Percentiles rank a stretch among this genome's conserved stretches.
These are phyloP conservation scores for Habroteleia sp. DNA, from an alignment of 2,888 invertebrate species.

Conservation along the genomic window DNA sequence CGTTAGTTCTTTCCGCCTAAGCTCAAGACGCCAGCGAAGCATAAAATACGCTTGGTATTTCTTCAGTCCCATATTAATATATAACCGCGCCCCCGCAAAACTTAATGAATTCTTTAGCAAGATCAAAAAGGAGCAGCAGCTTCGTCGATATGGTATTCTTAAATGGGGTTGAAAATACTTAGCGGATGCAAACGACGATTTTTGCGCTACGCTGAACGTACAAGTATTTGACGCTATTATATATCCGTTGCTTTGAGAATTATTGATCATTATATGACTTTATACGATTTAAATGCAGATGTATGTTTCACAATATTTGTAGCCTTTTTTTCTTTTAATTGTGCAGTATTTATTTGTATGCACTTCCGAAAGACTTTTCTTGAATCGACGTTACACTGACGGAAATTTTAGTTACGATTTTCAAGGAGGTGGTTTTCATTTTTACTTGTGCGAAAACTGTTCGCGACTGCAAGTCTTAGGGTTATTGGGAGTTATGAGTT, in stretches of 20 bases:
- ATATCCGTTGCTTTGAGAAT: conserved; percentile 55
- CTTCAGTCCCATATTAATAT: conserved; percentile 79
- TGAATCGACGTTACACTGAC: conserved; percentile 10
- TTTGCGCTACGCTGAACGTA: conserved; percentile 76
- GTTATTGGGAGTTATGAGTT: conserved; percentile 81
- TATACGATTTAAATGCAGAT: conserved; percentile 23
- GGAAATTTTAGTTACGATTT: conserved; percentile 41
- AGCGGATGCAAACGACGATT: conserved; percentile 76
- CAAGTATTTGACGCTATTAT: conserved; percentile 66
- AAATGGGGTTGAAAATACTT: conserved; percentile 63
- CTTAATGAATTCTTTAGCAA: conserved; percentile 81
- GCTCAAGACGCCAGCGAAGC: conserved; percentile 71
- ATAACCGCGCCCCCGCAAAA: conserved; percentile 78
- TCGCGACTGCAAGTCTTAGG: conserved; percentile 79
- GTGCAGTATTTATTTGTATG: conserved; percentile 3
- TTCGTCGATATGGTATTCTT: conserved; percentile 67
- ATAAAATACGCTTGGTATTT: conserved; percentile 77
- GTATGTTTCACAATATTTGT: conserved; percentile 48
- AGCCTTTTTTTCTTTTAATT: conserved; percentile 33
- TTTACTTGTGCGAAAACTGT: conserved; percentile 71
- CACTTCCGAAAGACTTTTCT: background rate
- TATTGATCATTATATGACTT: conserved; percentile 61
- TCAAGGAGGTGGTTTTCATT: conserved; percentile 51
- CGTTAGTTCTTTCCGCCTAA: conserved; percentile 65
- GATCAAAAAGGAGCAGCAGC: conserved; percentile 78